A percentile compares a stretch with the other conserved stretches of the same genome.
Evolutionary conservation across 2,888 invertebrate genomes (phyloP).

Genomic region (Pyrrhosoma nymphula): DNA sequence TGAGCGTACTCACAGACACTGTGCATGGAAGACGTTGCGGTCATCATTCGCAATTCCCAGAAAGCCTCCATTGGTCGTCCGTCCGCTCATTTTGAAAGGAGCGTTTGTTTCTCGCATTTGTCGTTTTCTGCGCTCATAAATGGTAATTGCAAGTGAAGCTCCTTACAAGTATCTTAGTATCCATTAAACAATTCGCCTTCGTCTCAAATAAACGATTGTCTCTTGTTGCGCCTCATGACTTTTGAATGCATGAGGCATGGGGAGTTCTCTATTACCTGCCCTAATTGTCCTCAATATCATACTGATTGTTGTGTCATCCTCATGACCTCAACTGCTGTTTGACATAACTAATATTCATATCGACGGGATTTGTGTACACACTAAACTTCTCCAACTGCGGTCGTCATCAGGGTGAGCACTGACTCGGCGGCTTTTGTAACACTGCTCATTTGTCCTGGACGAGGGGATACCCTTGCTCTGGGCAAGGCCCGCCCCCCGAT

Average conservation of each 20-base stretch:
- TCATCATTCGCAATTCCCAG: background rate
- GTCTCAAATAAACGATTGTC: no score
- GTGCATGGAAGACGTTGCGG: background rate
- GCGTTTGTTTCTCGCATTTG: no score
- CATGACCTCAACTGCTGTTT: background rate
- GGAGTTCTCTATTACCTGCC: no score
- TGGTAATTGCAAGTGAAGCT: no score
- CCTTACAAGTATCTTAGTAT: no score
- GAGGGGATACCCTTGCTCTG: background rate
- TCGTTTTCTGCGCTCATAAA: no score
- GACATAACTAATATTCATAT: no score
- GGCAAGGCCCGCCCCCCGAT: background rate
- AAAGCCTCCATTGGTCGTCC: no score
- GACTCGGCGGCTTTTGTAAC: background rate
- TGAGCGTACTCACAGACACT: background rate
- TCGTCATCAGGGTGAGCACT: background rate
- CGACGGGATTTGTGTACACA: background rate
- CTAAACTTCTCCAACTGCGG: background rate
- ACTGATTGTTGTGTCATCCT: background rate
- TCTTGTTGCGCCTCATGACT: no score
- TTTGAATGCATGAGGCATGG: no score
- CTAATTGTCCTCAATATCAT: background rate
- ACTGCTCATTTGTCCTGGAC: background rate
- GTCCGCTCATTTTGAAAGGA: no score
- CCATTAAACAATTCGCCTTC: no score